Base-by-base conservation (phyloP, 1,140 invertebrate genomes). In the Pseudomyrmex sp. region DNA sequence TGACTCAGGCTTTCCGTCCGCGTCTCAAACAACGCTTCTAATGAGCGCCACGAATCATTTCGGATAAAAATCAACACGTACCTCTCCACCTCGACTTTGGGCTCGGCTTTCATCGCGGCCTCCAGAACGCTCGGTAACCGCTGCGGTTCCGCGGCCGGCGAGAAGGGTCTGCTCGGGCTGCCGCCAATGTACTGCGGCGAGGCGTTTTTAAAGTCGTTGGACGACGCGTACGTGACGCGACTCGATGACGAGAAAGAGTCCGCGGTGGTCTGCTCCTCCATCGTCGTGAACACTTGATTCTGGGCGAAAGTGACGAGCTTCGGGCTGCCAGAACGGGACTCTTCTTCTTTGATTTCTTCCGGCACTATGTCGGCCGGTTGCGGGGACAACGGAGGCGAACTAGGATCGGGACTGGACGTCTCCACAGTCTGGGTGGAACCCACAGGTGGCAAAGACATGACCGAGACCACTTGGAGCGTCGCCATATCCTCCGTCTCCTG, bases 61-160 rank as follows among this genome's bases (percentile, higher is more conserved):
- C 5, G 35, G 35, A 35, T 35, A 35, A 35, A 35, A 35, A 56
- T 13, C 12, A 1, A 48, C 15, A 20, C 62, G n/a, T 72, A 93
- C 93, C 97, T 95, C 92, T 98, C 97, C 18, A 97, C 97, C 93
- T 98, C 97, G 15, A 97, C 97, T 91, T 97, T 97, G 8, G 97
- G 97, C 90, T 98, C 97, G 15, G 97, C 97, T 91, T 98, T 98
- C 88, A 98, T 97, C 12, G 97, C 97, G 10, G 97, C 97, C 91
- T 98, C 97, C n/a, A 98, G 92, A 20, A 97, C 96, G 23, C 96
- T 96, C 7, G 97, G 95, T 87, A 96, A 90, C 87, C 95, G 91
- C 52, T 94, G 94, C 54, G 91, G 88, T 20, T 90, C 89, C 9
- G 83, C 83, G 66, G 87, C 82, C 5, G 93, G 93, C 12, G 93